Conservation (phyloP, 2,113 vertebrate genomes). For the Psittacula cyanocephala region DNA sequence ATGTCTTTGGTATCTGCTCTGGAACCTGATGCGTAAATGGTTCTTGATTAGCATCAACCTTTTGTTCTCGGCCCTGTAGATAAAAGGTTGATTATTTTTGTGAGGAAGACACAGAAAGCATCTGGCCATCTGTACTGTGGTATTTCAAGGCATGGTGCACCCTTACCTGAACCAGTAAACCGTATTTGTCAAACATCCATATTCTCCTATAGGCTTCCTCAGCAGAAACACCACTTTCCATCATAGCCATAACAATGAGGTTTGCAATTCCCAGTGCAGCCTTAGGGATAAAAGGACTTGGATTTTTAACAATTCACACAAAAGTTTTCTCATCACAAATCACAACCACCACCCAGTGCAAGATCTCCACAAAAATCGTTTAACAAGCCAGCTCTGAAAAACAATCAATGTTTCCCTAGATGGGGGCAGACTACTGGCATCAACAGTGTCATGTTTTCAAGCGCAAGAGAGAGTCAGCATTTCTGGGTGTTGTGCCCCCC, state of each 20-base stretch:
- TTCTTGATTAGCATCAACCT: conserved; percentile 85
- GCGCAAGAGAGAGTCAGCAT: not conserved
- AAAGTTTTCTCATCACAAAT: not conserved
- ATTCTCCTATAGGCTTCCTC: conserved; percentile 84
- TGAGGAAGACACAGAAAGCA: not conserved
- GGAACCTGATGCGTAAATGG: conserved; percentile 83
- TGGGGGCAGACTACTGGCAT: not conserved
- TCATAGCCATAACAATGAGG: conserved; percentile 95
- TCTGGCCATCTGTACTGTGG: rapidly evolving
- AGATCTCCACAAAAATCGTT: not conserved
- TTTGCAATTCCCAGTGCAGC: conserved; percentile 96
- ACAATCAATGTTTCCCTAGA: rapidly evolving
- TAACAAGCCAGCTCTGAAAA: not conserved
- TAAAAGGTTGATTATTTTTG: not conserved
- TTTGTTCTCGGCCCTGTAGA: conserved; percentile 79
- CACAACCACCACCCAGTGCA: not conserved
- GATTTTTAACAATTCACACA: not conserved
- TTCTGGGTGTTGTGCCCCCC: not conserved
- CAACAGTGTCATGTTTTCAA: rapidly evolving
- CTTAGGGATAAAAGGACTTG: not conserved
- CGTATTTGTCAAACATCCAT: conserved; percentile 95
- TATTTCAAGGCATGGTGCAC: rapidly evolving
- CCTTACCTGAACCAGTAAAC: conserved; percentile 88
- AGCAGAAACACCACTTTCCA: conserved; percentile 81
- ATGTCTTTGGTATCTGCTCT: conserved; percentile 76